Evolutionary conservation across 2,888 invertebrate species (phyloP), one percentile per base, ranked within the genome.

Genomic region (Monopis laevigella): DNA sequence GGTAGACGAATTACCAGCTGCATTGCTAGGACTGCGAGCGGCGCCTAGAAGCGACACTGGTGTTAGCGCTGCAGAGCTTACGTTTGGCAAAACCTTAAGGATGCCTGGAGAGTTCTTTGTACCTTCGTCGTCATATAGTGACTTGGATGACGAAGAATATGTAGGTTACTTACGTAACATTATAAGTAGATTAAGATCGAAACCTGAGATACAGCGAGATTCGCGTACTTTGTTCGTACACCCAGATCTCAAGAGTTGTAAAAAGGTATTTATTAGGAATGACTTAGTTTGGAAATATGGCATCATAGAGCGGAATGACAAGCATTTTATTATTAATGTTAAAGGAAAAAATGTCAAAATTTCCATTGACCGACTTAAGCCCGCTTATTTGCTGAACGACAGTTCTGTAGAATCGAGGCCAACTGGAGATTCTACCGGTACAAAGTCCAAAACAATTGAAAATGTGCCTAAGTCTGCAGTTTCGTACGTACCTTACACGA

Each of bases 31-130:
- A 1, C 41, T 60, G 29, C 45, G 24, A 21, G 24, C 24, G 5
- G 24, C 24, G 24, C 24, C 24, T 21, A 21, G 24, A 21, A 21
- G 24, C 24, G 24, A 21, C 24, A 21, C 24, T 21, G 24, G 24
- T 7, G 24, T 21, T 21, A 21, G 24, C 8, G 59, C 7, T 16
- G 56, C 55, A 2, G 48, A 55, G 39, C 17, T 59, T 19, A 47
- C 46, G 1, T 56, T 49, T 38, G 54, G 56, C 1, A 29, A 42
- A n/a, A 36, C 44, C 17, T 40, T 58, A 13, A 41, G 48, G 4
- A 39, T 57, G n/a, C 56, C 55, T 1, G 52, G 53, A 7, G 53
- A 55, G 16, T 51, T 55, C 44, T 51, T 6, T 6, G 18, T 7
- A 8, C 24, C 24, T 21, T 21, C 24, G 8, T 21, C 24, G 24